These are phyloP conservation scores for Syrista parreyssii DNA, from an alignment of 2,888 invertebrate species.

Conservation along the genomic window DNA sequence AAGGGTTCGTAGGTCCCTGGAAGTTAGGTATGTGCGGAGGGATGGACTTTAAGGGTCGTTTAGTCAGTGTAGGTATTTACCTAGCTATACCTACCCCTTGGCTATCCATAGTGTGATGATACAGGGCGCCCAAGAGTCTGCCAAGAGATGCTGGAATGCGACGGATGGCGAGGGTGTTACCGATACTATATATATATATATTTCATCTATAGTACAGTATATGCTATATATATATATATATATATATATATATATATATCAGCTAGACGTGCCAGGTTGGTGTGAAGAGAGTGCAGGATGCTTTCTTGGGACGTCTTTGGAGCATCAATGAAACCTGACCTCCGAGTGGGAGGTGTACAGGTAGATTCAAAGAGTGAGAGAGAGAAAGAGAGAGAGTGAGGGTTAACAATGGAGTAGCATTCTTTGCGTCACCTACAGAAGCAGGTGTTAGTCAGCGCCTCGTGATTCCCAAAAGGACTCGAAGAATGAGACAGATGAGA, in stretches of 20 bases:
- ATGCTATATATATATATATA: too few species aligned
- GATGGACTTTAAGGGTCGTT: neutral
- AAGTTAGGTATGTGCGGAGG: neutral
- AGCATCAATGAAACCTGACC: slow-evolving; percentile 10
- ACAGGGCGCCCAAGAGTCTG: neutral
- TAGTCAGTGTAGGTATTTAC: neutral
- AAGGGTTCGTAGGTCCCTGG: neutral
- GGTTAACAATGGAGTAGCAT: neutral
- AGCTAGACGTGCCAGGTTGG: neutral
- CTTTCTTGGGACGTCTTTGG: neutral
- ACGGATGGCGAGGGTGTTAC: neutral
- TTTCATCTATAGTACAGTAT: neutral
- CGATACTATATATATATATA: neutral
- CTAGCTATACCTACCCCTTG: neutral
- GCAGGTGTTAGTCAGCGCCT: slow-evolving; percentile 15
- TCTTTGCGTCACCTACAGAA: slow-evolving; percentile 10
- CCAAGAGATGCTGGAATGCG: neutral
- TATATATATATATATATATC: neutral
- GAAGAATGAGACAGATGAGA: neutral
- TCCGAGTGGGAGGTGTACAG: slow-evolving; percentile 7
- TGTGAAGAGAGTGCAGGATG: neutral
- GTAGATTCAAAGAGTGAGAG: neutral
- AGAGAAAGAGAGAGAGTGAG: neutral
- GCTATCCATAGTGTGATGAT: neutral
- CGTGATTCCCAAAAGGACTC: neutral